Percentiles rank a stretch among this genome's conserved stretches.
Conservation (phyloP, 2,113 vertebrate species). For the Calidris pygmaea region DNA sequence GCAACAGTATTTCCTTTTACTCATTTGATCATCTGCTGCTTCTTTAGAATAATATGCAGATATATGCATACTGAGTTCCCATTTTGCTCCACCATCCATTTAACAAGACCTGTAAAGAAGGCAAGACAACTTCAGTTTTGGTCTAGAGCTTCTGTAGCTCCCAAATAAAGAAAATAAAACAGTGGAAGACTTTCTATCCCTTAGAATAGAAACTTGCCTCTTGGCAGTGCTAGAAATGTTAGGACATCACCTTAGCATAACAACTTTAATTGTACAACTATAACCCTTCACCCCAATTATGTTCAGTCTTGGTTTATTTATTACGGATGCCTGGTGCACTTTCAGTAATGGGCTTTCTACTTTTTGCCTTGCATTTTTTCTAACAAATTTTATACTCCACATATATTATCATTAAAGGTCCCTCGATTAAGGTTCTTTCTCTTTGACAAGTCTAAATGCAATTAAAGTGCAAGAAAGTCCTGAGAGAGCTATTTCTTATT, state of each 20-base stretch:
- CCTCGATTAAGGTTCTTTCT: neutral
- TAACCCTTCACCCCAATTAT: conserved; percentile 54
- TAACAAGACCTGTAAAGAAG: neutral
- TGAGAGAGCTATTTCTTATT: neutral
- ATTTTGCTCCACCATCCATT: neutral
- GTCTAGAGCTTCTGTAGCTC: neutral
- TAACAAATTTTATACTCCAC: neutral
- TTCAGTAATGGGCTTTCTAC: neutral
- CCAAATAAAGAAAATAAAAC: neutral
- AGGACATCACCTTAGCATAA: conserved; percentile 9
- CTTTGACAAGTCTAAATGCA: neutral
- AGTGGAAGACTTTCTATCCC: neutral
- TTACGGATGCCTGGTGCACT: neutral
- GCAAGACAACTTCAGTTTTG: neutral
- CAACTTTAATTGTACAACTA: conserved; percentile 33
- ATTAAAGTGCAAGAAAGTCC: neutral
- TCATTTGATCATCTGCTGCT: neutral
- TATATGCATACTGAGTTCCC: neutral
- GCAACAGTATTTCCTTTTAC: neutral
- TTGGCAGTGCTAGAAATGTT: neutral
- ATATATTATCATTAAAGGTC: neutral
- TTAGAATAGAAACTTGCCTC: neutral
- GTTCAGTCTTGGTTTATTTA: conserved; percentile 36
- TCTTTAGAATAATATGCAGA: neutral
- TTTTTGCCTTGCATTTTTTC: neutral